Evolutionary conservation across 2,113 vertebrate genomes (phyloP).

Genomic region (Tamias sibiricus): DNA sequence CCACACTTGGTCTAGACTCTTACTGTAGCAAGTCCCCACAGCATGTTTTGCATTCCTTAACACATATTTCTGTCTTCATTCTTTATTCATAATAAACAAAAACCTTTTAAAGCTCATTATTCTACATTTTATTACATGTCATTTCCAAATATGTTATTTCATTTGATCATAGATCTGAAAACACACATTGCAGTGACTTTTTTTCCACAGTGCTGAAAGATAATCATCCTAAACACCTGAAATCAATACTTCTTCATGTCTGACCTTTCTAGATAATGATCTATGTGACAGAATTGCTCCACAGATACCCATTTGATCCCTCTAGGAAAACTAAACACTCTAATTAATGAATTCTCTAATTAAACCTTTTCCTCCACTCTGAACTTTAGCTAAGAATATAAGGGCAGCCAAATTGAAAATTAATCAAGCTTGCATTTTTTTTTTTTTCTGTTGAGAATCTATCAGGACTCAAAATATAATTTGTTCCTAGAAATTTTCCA

Average conservation of each 20-base stretch:
- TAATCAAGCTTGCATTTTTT: constrained; percentile 28
- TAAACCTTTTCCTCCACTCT: constrained; percentile 71
- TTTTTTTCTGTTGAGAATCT: neutral
- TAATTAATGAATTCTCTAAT: constrained; percentile 76
- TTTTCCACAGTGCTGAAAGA: neutral
- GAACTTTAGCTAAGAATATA: constrained; percentile 60
- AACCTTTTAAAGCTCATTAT: neutral
- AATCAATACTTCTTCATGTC: constrained; percentile 82
- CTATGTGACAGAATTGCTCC: constrained; percentile 46
- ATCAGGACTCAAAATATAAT: neutral
- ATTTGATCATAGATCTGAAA: constrained; percentile 33
- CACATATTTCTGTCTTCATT: neutral
- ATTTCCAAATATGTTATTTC: neutral
- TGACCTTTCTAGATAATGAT: constrained; percentile 82
- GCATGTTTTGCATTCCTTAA: neutral
- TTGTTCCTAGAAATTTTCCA: neutral
- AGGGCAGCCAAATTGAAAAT: constrained; percentile 48
- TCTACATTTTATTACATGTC: neutral
- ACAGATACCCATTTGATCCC: constrained; percentile 60
- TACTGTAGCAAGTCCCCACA: neutral
- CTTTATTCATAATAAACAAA: neutral
- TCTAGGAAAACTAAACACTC: constrained; percentile 77
- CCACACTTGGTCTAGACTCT: neutral
- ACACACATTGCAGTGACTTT: neutral
- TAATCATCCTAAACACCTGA: constrained; percentile 80